These are phyloP conservation scores for Psilopogon haemacephalus DNA, from an alignment of 2,113 vertebrate genomes.

Conservation along the genomic window DNA sequence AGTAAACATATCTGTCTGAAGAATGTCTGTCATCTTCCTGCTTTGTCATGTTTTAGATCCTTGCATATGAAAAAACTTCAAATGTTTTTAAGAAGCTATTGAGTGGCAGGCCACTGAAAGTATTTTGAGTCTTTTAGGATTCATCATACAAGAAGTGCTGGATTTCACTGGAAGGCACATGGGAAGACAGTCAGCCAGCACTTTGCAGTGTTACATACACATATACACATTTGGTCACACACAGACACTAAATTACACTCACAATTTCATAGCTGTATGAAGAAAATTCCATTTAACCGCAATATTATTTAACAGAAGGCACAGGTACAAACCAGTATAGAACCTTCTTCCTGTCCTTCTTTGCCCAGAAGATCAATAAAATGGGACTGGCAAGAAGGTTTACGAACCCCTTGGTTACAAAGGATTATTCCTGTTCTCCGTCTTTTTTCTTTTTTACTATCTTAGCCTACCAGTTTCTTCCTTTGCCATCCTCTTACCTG, in stretches of 20 bases:
- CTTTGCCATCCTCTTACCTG: neutral
- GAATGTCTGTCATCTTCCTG: conserved; percentile 6
- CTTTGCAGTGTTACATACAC: neutral
- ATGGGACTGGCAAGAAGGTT: neutral
- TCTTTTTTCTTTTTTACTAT: neutral
- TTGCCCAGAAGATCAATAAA: neutral
- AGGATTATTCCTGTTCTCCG: neutral
- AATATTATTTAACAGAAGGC: neutral
- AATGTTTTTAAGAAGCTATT: neutral
- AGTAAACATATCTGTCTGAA: neutral
- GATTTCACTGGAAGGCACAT: neutral
- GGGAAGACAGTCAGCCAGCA: neutral
- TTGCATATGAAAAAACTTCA: neutral
- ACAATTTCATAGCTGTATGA: neutral
- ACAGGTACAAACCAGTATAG: neutral
- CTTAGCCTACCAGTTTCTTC: neutral
- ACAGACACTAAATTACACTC: neutral
- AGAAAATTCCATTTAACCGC: neutral
- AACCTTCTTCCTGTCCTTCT: neutral
- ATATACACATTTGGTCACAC: neutral
- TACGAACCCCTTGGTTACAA: neutral
- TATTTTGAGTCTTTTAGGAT: neutral
- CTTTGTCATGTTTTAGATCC: neutral
- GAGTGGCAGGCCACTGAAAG: neutral
- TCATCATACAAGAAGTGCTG: neutral